Conservation (phyloP, 2,797 vertebrate species). For the Zalophus californianus region DNA sequence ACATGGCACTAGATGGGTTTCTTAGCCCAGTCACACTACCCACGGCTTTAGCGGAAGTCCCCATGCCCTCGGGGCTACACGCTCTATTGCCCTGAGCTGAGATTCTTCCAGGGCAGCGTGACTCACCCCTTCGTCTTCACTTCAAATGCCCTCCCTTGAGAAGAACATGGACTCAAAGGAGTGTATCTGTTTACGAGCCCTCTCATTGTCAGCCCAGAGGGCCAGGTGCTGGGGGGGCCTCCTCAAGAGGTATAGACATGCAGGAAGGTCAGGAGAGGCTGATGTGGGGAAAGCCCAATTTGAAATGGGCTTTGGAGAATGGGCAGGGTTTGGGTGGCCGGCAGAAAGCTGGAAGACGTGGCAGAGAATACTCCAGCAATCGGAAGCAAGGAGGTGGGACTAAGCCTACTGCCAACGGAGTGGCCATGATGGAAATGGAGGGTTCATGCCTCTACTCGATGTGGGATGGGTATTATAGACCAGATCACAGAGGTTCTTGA, state of each 20-base stretch:
- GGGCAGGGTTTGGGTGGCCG: neutral
- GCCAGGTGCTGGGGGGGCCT: too few species aligned
- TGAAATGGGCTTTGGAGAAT: neutral
- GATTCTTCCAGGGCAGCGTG: neutral
- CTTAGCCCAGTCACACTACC: neutral
- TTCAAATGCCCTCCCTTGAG: neutral
- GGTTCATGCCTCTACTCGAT: neutral
- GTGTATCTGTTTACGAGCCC: neutral
- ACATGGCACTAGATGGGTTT: neutral
- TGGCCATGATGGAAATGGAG: neutral
- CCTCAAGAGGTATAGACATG: neutral
- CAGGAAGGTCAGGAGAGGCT: neutral
- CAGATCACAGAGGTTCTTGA: neutral
- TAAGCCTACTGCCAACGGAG: neutral
- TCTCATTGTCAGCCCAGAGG: neutral
- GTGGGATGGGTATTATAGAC: neutral
- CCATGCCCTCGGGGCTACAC: fast-evolving
- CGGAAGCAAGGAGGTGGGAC: neutral
- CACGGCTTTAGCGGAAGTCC: neutral
- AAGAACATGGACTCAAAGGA: neutral
- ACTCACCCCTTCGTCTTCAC: neutral
- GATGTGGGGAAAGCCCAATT: neutral
- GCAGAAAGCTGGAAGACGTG: neutral
- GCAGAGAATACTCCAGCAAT: neutral
- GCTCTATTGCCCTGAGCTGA: neutral